Evolutionary conservation across 2,797 vertebrate species (phyloP), one percentile per base, ranked within the genome.

Genomic region (Schizopygopsis pylzovi): DNA sequence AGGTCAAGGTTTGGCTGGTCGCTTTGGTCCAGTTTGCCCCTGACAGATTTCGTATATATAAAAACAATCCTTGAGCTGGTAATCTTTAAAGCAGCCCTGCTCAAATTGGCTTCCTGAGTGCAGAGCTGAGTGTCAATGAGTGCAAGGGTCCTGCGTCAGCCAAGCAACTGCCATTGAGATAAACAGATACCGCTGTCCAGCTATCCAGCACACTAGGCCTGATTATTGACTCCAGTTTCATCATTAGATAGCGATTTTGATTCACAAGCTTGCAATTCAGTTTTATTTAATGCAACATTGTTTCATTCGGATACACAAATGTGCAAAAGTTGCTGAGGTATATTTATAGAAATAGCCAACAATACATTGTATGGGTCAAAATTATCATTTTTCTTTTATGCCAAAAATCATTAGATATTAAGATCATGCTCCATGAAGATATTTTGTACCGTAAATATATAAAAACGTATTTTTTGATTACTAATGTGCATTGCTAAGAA

Each of bases 1-100:
- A 39, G 52, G 20, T 78, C 75, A 16, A 56, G 52, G 52, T 41
- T n/a, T 41, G 75, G 33, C 52, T 56, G 52, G 3, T 56, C 37
- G 2, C 20, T 4, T 28, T 56, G 11, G 33, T 15, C 73, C 75
- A 11, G 18, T n/a, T 59, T 39, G 73, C 12, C 71, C 49, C 49
- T 77, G 73, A 9, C 9, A 28, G 71, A 73, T 18, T 73, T 70
- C 6, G 11, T 71, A n/a, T n/a, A 71, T 41, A 18, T 18, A 67
- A 33, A 33, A 67, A n/a, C 43, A 43, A 12, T 13, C 39, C 43
- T n/a, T 43, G 68, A 71, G 39, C 68, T 71, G 10, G 75, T 77
- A 77, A 41, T 77, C 75, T 77, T 39, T 37, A 78, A n/a, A 59
- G 54, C 75, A 41, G 6, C 25, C 28, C 72, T 52, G 9, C 47